phyloP scores from a whole-genome alignment of 2,888 invertebrate species.

The Andrena chrysosceles region DNA sequence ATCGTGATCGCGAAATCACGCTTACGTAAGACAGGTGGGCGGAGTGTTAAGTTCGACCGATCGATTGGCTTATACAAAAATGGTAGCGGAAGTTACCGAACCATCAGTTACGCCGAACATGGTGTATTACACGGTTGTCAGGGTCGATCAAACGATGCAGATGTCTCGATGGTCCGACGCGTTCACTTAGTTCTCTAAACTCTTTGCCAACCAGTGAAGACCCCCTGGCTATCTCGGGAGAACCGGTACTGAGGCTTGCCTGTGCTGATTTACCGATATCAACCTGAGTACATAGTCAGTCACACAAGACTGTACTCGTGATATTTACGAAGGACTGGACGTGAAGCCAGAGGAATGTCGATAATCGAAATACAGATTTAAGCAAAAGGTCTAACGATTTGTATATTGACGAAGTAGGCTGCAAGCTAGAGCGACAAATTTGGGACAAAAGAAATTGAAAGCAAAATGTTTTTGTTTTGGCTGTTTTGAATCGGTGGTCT shows the following conservation, averaged over 20 bases:
- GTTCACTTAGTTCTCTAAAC: slow-evolving; percentile 64
- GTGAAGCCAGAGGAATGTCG: neutral
- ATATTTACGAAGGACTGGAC: neutral
- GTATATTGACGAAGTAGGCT: too few relatives aligned
- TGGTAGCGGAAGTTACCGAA: neutral
- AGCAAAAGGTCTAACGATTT: neutral
- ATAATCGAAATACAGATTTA: neutral
- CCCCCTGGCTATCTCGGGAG: slow-evolving; percentile 35
- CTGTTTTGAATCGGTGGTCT: too few relatives aligned
- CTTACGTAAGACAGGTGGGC: neutral
- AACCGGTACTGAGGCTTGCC: slow-evolving; percentile 65
- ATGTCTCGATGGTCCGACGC: slow-evolving; percentile 44
- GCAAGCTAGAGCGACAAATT: too few relatives aligned
- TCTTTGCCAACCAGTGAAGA: slow-evolving; percentile 17
- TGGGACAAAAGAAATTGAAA: too few relatives aligned
- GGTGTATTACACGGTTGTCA: slow-evolving; percentile 26
- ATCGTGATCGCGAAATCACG: too few relatives aligned
- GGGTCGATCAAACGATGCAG: slow-evolving; percentile 40
- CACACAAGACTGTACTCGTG: neutral
- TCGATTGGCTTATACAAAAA: slow-evolving; percentile 9
- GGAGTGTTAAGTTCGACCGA: neutral
- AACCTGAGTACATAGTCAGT: slow-evolving; percentile 48
- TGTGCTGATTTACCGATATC: slow-evolving; percentile 62
- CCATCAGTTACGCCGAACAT: slow-evolving; percentile 10
- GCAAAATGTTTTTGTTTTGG: too few relatives aligned